Evolutionary conservation across 1,140 invertebrate species (phyloP).

Genomic region (Branchinecta lynchi): DNA sequence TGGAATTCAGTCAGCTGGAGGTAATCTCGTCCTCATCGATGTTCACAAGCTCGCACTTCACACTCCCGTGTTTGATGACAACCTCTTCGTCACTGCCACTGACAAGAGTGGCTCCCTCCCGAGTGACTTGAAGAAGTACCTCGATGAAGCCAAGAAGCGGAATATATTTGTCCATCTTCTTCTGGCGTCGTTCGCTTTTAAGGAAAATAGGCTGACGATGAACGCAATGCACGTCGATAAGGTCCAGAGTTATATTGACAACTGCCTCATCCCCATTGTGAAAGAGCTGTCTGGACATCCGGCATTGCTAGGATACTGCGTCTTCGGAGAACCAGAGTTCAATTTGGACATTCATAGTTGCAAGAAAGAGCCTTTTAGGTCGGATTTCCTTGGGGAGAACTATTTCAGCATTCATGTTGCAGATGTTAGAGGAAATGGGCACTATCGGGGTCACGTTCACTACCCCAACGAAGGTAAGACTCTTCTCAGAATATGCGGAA

Average conservation of each 20-base stretch:
- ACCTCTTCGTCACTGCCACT: constrained; percentile 22
- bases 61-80: constrained; percentile 25
- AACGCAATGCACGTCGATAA: neutral
- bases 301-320: constrained; percentile 22
- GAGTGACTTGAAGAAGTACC: constrained; percentile 21
- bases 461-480: neutral
- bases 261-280: constrained; percentile 24
- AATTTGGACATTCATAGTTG: neutral
- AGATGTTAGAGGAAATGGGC: neutral
- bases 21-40: neutral
- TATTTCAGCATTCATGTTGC: neutral
- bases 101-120: constrained; percentile 22
- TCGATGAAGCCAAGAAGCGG: constrained; percentile 25
- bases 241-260: constrained; percentile 12
- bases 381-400: neutral
- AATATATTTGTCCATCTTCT: constrained; percentile 30
- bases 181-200: constrained; percentile 32
- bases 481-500: too few species aligned
- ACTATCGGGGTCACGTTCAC: neutral
- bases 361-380: neutral
- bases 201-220: constrained; percentile 20
- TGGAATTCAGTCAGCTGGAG: neutral
- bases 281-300: constrained; percentile 27
- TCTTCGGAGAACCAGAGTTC: neutral
- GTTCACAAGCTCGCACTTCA: constrained; percentile 24